These are phyloP conservation scores for Lacanobia oleracea DNA, from an alignment of 2,888 invertebrate genomes.

Conservation along the genomic window DNA sequence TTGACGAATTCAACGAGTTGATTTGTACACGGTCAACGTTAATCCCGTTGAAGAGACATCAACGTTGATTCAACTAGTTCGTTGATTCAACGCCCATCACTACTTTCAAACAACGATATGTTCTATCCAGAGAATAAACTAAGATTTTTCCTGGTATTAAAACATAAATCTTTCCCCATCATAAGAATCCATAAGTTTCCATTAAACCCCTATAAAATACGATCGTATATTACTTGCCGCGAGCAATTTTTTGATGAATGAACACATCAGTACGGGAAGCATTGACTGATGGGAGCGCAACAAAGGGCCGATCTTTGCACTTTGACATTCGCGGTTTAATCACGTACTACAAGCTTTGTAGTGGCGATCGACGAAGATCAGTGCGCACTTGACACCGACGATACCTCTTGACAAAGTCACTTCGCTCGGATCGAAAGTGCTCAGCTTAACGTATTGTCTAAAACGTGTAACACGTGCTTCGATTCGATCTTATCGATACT, in stretches of 20 bases:
- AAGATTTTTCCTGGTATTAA: slow-evolving; percentile 15
- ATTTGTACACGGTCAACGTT: no score
- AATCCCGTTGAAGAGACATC: no score
- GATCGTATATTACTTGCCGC: slow-evolving; percentile 70
- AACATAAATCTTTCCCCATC: slow-evolving; percentile 36
- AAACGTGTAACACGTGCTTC: slow-evolving; percentile 66
- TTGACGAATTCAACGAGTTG: no score
- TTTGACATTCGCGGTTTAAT: slow-evolving; percentile 90
- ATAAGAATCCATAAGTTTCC: slow-evolving; percentile 48
- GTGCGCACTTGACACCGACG: slow-evolving; percentile 84
- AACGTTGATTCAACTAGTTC: no score
- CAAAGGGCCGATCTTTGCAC: slow-evolving; percentile 89
- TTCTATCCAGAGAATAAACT: not conserved
- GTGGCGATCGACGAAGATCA: slow-evolving; percentile 79
- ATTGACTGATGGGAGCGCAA: slow-evolving; percentile 80
- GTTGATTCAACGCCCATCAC: no score
- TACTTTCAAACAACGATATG: not conserved
- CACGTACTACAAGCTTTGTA: slow-evolving; percentile 84
- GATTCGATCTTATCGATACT: slow-evolving; percentile 72
- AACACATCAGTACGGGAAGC: slow-evolving; percentile 80
- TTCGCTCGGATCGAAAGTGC: slow-evolving; percentile 75
- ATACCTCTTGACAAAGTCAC: slow-evolving; percentile 84
- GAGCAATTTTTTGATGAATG: slow-evolving; percentile 86
- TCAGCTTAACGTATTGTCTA: slow-evolving; percentile 70
- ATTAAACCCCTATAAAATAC: slow-evolving; percentile 62